These are phyloP conservation scores for Tachycineta bicolor DNA, from an alignment of 2,113 vertebrate species.

Conservation along the genomic window DNA sequence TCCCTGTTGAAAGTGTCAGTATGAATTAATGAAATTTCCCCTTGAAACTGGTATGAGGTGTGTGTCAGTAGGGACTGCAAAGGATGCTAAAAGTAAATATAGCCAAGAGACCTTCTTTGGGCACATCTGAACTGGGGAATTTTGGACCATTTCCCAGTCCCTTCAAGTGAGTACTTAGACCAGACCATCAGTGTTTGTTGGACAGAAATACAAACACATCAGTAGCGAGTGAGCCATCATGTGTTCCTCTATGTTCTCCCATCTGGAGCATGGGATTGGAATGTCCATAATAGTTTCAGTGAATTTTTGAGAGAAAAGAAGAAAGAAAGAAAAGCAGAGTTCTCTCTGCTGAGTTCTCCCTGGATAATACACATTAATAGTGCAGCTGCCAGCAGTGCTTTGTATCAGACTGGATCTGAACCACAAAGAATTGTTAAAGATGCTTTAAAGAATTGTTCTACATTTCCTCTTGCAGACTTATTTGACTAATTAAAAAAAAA, in stretches of 20 bases:
- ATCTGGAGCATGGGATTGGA: neutral
- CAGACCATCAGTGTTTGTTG: neutral
- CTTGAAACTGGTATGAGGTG: neutral
- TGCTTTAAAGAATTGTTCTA: neutral
- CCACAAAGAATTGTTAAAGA: neutral
- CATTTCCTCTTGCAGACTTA: neutral
- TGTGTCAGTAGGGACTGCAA: neutral
- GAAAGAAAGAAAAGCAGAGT: neutral
- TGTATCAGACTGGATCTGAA: neutral
- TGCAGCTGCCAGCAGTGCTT: neutral
- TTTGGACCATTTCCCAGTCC: slow-evolving; percentile 9
- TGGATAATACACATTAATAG: neutral
- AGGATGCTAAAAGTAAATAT: neutral
- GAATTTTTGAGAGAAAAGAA: neutral
- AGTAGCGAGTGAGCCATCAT: neutral
- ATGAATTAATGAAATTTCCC: neutral
- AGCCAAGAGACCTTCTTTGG: neutral
- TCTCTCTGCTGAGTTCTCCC: neutral
- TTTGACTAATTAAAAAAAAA: neutral
- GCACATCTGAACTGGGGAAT: neutral
- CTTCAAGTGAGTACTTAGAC: neutral
- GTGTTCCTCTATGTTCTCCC: neutral
- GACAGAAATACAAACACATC: neutral
- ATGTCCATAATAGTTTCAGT: neutral
- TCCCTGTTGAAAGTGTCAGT: neutral